phyloP scores from a whole-genome alignment of 2,797 vertebrate genomes.

The Hoplostethus atlanticus region DNA sequence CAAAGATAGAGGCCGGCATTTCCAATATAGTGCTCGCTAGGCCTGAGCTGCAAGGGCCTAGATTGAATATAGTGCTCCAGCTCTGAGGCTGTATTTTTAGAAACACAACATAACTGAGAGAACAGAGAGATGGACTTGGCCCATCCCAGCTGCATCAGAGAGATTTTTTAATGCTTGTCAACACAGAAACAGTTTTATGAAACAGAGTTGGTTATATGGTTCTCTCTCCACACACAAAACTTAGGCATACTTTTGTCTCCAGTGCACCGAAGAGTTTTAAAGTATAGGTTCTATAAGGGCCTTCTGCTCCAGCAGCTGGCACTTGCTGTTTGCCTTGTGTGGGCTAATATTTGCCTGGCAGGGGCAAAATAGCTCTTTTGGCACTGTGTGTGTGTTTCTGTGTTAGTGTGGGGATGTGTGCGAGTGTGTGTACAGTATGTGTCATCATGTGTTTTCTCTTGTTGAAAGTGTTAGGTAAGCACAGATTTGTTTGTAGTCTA shows the following conservation, averaged over 20 bases:
- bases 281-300: slow-evolving; percentile 27
- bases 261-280: slow-evolving; percentile 44
- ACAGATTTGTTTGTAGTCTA: slow-evolving; percentile 36
- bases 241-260: background rate
- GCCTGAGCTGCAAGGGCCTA: slow-evolving; percentile 57
- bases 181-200: slow-evolving; percentile 29
- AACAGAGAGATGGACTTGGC: slow-evolving; percentile 46
- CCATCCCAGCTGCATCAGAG: slow-evolving; percentile 46
- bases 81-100: slow-evolving; percentile 75
- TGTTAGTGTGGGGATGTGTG: slow-evolving; percentile 23
- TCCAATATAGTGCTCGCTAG: slow-evolving; percentile 42
- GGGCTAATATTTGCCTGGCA: slow-evolving; percentile 54
- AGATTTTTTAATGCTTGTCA: slow-evolving; percentile 29
- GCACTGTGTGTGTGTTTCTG: slow-evolving; percentile 17
- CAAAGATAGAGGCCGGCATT: slow-evolving; percentile 46
- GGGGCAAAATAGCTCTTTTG: slow-evolving; percentile 46
- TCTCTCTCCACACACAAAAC: slow-evolving; percentile 8
- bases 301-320: slow-evolving; percentile 68
- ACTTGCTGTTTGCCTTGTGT: slow-evolving; percentile 64
- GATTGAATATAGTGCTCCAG: slow-evolving; percentile 57
- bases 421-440: slow-evolving; percentile 9
- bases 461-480: slow-evolving; percentile 31
- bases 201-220: slow-evolving; percentile 3
- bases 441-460: slow-evolving; percentile 18
- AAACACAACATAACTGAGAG: slow-evolving; percentile 66